Evolutionary conservation across 1,140 invertebrate species (phyloP).

Genomic region (Drosophila paulistorum): DNA sequence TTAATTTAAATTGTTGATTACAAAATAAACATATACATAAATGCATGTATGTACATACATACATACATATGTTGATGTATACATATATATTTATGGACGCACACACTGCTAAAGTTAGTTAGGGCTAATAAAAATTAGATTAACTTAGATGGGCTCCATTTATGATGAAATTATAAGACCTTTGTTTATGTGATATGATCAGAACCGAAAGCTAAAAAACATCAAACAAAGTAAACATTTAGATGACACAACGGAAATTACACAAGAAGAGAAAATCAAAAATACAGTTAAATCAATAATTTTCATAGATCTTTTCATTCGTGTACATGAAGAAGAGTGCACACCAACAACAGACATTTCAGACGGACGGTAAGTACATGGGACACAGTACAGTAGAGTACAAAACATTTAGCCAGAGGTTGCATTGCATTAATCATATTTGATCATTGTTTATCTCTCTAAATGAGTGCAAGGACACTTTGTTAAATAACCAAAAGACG

Average conservation of each 20-base stretch:
- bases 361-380: neutral
- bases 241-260: neutral
- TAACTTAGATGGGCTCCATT: neutral
- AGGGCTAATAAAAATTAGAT: slow-evolving; percentile 1
- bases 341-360: neutral
- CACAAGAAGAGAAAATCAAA: neutral
- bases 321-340: neutral
- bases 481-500: neutral
- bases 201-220: neutral
- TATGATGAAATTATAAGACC: slow-evolving; percentile 10
- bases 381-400: neutral
- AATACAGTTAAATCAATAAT: neutral
- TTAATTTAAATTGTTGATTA: neutral
- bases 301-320: too few relatives aligned
- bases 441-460: neutral
- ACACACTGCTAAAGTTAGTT: slow-evolving; percentile 4
- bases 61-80: too few relatives aligned
- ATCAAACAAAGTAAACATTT: neutral
- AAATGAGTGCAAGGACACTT: slow-evolving; percentile 9
- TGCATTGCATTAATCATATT: neutral
- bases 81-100: neutral
- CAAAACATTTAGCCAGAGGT: slow-evolving; percentile 6
- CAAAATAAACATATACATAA: neutral
- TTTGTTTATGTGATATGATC: neutral
- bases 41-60: too few relatives aligned